These are phyloP conservation scores for Choloepus hoffmanni DNA, from an alignment of 2,113 vertebrate genomes.

Conservation along the genomic window DNA sequence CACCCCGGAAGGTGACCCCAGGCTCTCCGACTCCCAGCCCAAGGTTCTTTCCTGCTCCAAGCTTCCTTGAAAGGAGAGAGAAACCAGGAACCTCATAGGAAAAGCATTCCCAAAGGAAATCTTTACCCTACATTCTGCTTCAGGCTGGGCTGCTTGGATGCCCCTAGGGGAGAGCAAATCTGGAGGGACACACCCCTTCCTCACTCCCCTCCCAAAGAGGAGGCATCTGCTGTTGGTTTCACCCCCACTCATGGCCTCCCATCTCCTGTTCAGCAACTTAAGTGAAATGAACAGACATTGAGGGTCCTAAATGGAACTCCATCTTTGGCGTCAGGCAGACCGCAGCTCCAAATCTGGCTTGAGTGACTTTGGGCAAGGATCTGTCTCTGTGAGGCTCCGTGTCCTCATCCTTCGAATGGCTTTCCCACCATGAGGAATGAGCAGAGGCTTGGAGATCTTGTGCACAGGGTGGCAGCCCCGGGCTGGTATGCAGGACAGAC, in stretches of 20 bases:
- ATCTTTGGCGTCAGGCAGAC: background rate
- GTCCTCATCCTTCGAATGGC: too few relatives aligned
- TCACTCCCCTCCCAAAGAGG: background rate
- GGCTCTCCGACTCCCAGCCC: background rate
- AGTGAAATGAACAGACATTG: accelerated
- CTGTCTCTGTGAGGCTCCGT: background rate
- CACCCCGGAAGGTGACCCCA: too few relatives aligned
- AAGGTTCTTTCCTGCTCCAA: background rate
- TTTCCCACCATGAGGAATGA: background rate
- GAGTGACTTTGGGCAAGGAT: background rate
- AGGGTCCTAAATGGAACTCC: background rate
- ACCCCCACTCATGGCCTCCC: accelerated
- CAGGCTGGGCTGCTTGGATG: background rate
- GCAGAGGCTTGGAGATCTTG: background rate
- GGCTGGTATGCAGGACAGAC: background rate
- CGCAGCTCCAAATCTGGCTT: too few relatives aligned
- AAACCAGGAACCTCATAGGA: background rate
- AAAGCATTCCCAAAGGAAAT: background rate
- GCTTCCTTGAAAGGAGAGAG: background rate
- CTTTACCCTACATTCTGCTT: background rate
- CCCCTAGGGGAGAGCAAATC: background rate
- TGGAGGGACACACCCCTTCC: too few relatives aligned
- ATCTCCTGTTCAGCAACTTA: too few relatives aligned
- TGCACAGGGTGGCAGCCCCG: background rate
- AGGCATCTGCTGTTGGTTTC: accelerated